A percentile compares a stretch with the other conserved stretches of the same genome.
phyloP scores from a whole-genome alignment of 2,113 vertebrate species.

The Mesembrinibis cayennensis region DNA sequence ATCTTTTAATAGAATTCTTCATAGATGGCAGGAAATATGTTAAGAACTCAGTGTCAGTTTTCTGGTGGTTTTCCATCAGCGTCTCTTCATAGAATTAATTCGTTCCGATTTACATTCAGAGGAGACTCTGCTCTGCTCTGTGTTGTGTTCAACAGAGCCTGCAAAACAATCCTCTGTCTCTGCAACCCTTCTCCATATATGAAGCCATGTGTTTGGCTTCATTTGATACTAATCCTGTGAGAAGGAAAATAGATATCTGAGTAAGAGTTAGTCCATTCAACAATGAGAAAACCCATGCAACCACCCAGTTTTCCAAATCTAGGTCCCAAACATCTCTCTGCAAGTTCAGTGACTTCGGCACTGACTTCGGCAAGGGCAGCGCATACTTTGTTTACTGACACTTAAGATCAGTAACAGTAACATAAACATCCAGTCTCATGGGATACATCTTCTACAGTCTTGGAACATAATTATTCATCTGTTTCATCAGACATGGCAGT shows the following conservation, averaged over 20 bases:
- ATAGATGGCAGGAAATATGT: not conserved
- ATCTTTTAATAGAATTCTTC: not conserved
- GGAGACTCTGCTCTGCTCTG: not conserved
- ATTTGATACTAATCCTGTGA: not conserved
- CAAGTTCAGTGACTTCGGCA: fast-evolving
- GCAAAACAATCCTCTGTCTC: not conserved
- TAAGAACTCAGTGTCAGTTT: not conserved
- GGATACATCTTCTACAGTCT: not conserved
- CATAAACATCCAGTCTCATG: not conserved
- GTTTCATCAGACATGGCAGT: not conserved
- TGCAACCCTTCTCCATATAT: not conserved
- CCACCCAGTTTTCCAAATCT: not conserved
- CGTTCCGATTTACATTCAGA: not conserved
- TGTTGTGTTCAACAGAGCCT: not conserved
- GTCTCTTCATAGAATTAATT: not conserved
- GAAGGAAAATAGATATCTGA: not conserved
- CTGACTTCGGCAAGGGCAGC: not conserved
- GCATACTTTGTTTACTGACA: not conserved
- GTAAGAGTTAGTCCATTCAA: not conserved
- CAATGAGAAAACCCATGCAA: not conserved
- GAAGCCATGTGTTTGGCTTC: not conserved
- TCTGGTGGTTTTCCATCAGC: not conserved
- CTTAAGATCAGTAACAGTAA: not conserved
- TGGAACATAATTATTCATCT: not conserved
- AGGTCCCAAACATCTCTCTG: not conserved